Evolutionary conservation across 2,888 invertebrate species (phyloP), one percentile per base, ranked within the genome.

Genomic region (Idaea dimidiata): DNA sequence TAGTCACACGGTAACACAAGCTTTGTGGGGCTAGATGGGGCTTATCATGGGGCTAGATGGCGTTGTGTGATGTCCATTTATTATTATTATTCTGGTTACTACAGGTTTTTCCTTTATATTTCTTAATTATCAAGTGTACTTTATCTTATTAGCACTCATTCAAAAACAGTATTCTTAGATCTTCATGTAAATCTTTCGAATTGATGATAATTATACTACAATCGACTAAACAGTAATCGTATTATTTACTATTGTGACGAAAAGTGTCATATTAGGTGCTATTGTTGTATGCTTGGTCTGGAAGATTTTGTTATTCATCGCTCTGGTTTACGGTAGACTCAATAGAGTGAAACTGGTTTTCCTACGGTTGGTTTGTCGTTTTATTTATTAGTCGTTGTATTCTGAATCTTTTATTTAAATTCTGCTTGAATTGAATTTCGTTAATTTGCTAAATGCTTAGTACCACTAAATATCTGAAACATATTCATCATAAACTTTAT

Each of bases 151-250:
- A 74, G 74, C 64, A 62, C 16, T 31, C 60, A 66, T 69, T 68
- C 77, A 75, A 76, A 80, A 78, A 80, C 80, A 80, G 72, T 59
- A 16, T 57, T 57, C 24, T 54, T 60, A 68, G 69, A 61, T 69
- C 74, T 80, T 76, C 77, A 78, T 80, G 73, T 71, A 66, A 62
- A 65, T 63, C 60, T 53, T 62, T 32, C 61, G 64, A 70, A 71
- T 65, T 64, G 61, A 69, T 69, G 74, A 64, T 78, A 80, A 80
- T 67, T 57, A 73, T 68, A 69, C 56, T 60, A 61, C 62, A 72
- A 70, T 72, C 69, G 65, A 75, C 71, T 71, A 70, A 74, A 70
- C 58, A 70, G 74, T 76, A 72, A 76, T 76, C 65, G 33, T 61
- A 66, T 69, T 70, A 60, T 70, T 68, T 59, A 74, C 65, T 60